Percentiles rank a stretch among this genome's conserved stretches.
Evolutionary conservation across 2,888 invertebrate species (phyloP).

Genomic region (Pimpla rufipes): DNA sequence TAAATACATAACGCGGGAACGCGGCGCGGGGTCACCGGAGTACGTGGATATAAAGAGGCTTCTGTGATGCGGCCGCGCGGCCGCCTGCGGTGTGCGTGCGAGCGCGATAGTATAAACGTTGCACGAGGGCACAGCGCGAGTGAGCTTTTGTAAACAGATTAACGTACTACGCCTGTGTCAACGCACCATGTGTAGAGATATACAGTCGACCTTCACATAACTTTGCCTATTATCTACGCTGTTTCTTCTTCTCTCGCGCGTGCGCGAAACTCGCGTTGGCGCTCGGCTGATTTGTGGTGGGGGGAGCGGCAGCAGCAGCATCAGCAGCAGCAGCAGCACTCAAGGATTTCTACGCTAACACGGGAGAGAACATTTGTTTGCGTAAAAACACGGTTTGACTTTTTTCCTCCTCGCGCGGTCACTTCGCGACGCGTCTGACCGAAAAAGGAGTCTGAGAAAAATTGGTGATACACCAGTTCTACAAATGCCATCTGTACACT

Average conservation of each 20-base stretch:
- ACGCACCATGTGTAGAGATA: background rate
- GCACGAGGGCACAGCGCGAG: background rate
- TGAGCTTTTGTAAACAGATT: slow-evolving; percentile 11
- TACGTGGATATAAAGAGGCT: background rate
- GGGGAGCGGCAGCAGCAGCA: no score
- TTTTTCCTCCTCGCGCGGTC: no score
- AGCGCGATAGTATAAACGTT: background rate
- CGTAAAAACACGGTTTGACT: no score
- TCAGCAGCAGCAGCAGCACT: no score
- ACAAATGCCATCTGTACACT: no score
- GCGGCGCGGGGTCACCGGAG: background rate
- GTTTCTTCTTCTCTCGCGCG: slow-evolving; percentile 30
- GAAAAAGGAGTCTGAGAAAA: no score
- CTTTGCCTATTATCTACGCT: slow-evolving; percentile 6
- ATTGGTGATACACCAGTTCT: no score
- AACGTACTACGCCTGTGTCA: background rate
- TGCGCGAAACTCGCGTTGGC: background rate
- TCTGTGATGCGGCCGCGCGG: background rate
- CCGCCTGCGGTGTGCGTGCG: no score
- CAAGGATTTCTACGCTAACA: background rate
- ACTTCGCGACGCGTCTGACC: no score
- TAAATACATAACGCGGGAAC: no score
- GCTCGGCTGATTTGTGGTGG: background rate
- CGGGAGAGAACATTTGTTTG: no score
- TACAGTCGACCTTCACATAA: background rate